Percentiles rank a stretch among this genome's conserved stretches.
Conservation (phyloP, 2,888 invertebrate species). For the Cactoblastis cactorum region DNA sequence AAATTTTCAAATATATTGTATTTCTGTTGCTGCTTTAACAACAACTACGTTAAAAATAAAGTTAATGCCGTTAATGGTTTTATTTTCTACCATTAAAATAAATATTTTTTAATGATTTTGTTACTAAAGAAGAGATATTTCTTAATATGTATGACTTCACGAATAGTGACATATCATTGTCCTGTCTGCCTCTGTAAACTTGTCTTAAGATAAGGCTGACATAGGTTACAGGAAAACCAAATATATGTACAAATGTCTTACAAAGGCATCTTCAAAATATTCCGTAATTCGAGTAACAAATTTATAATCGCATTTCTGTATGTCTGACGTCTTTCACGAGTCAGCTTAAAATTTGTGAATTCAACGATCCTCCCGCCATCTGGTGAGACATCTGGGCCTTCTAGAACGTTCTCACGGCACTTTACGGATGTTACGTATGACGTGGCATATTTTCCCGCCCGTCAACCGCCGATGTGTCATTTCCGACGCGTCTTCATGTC, state of each 20-base stretch:
- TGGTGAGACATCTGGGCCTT: slow-evolving; percentile 7
- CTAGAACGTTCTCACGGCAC: slow-evolving; percentile 8
- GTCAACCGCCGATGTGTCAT: slow-evolving; percentile 24
- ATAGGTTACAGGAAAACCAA: not conserved
- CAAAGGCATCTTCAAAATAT: not conserved
- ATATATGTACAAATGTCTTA: not conserved
- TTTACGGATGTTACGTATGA: slow-evolving; percentile 5
- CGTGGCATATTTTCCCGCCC: slow-evolving; percentile 22
- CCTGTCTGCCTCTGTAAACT: not conserved
- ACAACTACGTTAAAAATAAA: no score
- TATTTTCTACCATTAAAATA: no score
- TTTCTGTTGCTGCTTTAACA: no score
- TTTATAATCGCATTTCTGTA: not conserved
- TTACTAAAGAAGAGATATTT: no score
- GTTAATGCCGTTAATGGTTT: no score
- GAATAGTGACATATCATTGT: not conserved
- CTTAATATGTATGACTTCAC: no score
- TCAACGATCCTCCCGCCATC: slow-evolving; percentile 10
- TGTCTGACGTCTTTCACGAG: not conserved
- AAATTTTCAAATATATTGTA: no score
- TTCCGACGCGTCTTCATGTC: slow-evolving; percentile 21
- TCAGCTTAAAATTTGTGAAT: slow-evolving; percentile 14
- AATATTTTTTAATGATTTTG: no score
- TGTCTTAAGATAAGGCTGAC: not conserved
- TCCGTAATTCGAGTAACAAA: not conserved